phyloP scores from a whole-genome alignment of 2,797 vertebrate species.

The Salmo trutta region DNA sequence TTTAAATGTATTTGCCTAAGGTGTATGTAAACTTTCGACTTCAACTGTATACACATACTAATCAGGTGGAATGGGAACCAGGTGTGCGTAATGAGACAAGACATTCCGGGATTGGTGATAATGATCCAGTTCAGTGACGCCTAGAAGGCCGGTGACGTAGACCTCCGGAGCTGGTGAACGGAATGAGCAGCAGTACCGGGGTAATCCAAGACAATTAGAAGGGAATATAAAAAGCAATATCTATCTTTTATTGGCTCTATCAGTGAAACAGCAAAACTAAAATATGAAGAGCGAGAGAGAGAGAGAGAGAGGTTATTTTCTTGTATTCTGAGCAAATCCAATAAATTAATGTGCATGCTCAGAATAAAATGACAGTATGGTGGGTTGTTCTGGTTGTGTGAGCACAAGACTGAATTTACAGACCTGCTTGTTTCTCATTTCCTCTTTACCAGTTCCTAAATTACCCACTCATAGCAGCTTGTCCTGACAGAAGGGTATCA shows the following conservation, averaged over 20 bases:
- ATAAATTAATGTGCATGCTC: neutral
- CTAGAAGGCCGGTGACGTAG: no score
- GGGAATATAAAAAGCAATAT: neutral
- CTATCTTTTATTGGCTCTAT: constrained; percentile 22
- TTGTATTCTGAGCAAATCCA: neutral
- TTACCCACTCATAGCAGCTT: constrained; percentile 29
- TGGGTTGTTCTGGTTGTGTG: constrained; percentile 34
- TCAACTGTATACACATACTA: no score
- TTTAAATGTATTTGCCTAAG: no score
- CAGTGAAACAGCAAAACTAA: constrained; percentile 17
- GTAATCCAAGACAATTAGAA: no score
- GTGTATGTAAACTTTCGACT: no score
- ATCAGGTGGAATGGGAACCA: no score
- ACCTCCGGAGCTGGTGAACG: no score
- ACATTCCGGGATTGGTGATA: no score
- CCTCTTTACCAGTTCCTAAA: constrained; percentile 42
- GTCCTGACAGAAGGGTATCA: constrained; percentile 30
- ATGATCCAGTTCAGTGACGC: no score
- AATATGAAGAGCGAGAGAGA: constrained; percentile 9
- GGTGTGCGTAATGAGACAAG: no score
- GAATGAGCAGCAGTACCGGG: no score
- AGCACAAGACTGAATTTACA: constrained; percentile 38
- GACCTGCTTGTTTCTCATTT: constrained; percentile 31
- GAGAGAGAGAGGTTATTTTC: constrained; percentile 3
- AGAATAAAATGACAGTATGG: constrained; percentile 29